Evolutionary conservation across 2,113 vertebrate genomes (phyloP), one percentile per base, ranked within the genome.

Genomic region (Eurystomus gularis): DNA sequence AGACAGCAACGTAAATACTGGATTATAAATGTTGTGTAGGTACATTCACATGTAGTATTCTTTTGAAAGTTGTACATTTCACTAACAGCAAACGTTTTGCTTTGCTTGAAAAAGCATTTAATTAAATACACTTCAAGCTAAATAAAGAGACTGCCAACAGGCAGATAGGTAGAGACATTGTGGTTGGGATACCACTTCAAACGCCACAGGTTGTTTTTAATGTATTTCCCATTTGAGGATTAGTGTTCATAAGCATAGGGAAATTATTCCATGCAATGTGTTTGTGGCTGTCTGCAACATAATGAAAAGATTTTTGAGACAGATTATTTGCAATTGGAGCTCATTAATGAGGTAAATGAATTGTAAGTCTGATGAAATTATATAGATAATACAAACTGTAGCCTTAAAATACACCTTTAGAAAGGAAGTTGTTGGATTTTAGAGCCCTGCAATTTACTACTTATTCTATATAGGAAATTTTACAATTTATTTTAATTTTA

Each of bases 301-400:
- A 71, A 65, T 76, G 58, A 91, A 60, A 89, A 82, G 81, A 72
- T 75, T 86, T 86, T 64, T 64, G 28, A 84, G 69, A 42, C 55
- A 83, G 58, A 81, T 95, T 92, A 82, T 86, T 93, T 89, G 40
- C 62, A 87, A 10, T 33, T 84, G 62, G 65, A 94, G 21, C 61
- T 91, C n/a, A 52, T 90, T 97, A 96, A 79, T 72, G 48, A 87
- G 73, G 42, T 39, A 57, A 33, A 35, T 72, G 14, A 89, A 76
- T 91, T 82, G 42, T 72, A 87, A 93, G 19, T 44, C 28, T 85
- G 70, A 71, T 89, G 14, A 90, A 90, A 79, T 65, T 3, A 40
- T 82, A 40, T 0, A 65, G 72, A 69, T 82, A 76, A 88, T 85
- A 60, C 51, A 76, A 86, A 68, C 31, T 52, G 15, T 81, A 94